Percentiles rank a stretch among this genome's conserved stretches.
Conservation (phyloP, 2,113 vertebrate species). For the Apteryx mantelli region DNA sequence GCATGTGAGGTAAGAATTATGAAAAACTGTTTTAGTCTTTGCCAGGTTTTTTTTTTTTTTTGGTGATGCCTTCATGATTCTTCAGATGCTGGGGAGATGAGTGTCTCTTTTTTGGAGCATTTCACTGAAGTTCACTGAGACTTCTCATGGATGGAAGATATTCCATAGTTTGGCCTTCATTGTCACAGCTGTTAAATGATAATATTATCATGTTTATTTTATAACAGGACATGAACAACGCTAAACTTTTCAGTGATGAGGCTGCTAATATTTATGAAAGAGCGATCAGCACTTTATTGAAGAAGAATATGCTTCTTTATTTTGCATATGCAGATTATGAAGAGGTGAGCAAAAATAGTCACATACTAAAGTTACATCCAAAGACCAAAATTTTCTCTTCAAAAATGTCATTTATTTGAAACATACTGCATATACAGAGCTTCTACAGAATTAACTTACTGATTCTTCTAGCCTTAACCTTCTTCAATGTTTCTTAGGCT, state of each 20-base stretch:
- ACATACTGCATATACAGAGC: neutral
- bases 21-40: neutral
- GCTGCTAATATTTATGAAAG: conserved; percentile 99
- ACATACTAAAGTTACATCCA: neutral
- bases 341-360: conserved; percentile 83
- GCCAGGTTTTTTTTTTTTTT: neutral
- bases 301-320: conserved; percentile 99
- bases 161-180: neutral
- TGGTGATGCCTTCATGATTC: neutral
- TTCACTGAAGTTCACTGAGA: neutral
- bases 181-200: conserved; percentile 40
- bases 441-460: neutral
- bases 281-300: conserved; percentile 96
- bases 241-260: conserved; percentile 98
- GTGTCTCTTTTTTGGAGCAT: neutral
- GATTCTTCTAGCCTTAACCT: neutral
- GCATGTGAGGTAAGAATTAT: neutral
- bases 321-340: conserved; percentile 99
- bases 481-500: neutral
- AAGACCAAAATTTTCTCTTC: neutral
- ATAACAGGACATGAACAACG: conserved; percentile 97
- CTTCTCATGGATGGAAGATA: neutral
- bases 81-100: neutral
- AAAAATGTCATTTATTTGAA: neutral
- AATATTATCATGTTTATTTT: conserved; percentile 30